Base-by-base conservation (phyloP, 2,113 vertebrate species). In the Scartelaos histophorus region DNA sequence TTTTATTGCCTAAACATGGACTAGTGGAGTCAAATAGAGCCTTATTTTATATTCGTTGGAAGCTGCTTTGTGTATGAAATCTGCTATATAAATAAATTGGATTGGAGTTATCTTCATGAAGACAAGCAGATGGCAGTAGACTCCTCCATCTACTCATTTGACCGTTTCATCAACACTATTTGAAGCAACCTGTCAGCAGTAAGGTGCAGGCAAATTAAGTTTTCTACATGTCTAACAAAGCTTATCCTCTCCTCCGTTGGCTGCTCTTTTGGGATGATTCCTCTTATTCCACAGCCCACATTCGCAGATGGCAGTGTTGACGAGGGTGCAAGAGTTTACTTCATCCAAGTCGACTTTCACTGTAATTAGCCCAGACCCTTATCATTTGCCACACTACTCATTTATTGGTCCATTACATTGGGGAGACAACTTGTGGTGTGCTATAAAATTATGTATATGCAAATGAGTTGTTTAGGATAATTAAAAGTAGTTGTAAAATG, bases 261-360 rank as follows among this genome's bases (percentile, higher is more conserved):
- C 56, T 58, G 22, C 12, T 58, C 56, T 58, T 58, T 56, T 58
- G 11, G 22, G 56, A 22, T 25, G 56, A 22, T 12, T 58, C 56
- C 21, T 22, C 24, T 58, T 58, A 58, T 58, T 3, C 9, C 22
- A 58, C 22, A 58, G 56, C 22, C 56, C 22, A 51, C 49, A 56
- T 21, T 19, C 53, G 10, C 53, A 56, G 53, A 56, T 56, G 53
- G 53, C 53, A 21, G 6, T 56, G 53, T 56, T 56, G 17, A 56
- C n/a, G 38, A 21, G 53, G 53, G 53, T 56, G 53, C 53, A 56
- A 56, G 53, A 21, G 53, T 21, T 56, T 21, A 56, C 53, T 56
- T 56, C 17, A 21, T 56, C n/a, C 53, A 56, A 56, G 53, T 56
- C 53, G 9, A 56, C 53, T 56, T 56, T 56, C 53, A 56, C n/a